These are phyloP conservation scores for Empis stercorea DNA, from an alignment of 2,888 invertebrate genomes.

Conservation along the genomic window DNA sequence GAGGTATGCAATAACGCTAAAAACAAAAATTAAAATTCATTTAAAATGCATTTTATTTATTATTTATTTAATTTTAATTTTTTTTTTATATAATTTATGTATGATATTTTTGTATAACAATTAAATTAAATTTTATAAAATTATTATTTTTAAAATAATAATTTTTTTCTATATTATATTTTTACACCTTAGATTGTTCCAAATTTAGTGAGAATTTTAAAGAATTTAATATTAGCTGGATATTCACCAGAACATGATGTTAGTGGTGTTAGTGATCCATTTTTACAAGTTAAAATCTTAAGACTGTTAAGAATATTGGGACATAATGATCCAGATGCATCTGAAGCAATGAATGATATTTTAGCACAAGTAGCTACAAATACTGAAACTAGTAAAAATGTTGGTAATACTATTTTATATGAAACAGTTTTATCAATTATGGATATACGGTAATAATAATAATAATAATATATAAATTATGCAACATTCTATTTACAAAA, in stretches of 20 bases:
- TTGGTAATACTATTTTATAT: conserved; percentile 99
- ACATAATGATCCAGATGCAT: conserved; percentile 90
- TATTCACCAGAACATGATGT: conserved; percentile 99
- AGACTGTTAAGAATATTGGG: conserved; percentile 89
- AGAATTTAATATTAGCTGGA: conserved; percentile 95
- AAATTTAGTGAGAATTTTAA: conserved; percentile 93
- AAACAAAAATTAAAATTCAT: no score
- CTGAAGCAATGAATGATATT: conserved; percentile 99
- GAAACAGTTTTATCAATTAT: conserved; percentile 99
- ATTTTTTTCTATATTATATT: not conserved
- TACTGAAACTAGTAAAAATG: conserved; percentile 99
- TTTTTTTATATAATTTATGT: not conserved
- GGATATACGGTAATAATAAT: conserved; percentile 57
- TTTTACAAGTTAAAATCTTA: conserved; percentile 96
- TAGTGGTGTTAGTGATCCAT: conserved; percentile 98
- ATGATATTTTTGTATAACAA: not conserved
- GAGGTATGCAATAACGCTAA: conserved; percentile 38
- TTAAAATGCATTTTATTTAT: not conserved
- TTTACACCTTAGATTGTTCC: conserved; percentile 77
- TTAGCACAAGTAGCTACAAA: conserved; percentile 99
- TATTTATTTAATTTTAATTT: no score
- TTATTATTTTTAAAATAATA: not conserved
- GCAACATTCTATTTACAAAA: no score
- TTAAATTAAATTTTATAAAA: not conserved
- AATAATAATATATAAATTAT: not conserved